Conservation (phyloP, 2,888 invertebrate genomes). For the Pecten maximus region DNA sequence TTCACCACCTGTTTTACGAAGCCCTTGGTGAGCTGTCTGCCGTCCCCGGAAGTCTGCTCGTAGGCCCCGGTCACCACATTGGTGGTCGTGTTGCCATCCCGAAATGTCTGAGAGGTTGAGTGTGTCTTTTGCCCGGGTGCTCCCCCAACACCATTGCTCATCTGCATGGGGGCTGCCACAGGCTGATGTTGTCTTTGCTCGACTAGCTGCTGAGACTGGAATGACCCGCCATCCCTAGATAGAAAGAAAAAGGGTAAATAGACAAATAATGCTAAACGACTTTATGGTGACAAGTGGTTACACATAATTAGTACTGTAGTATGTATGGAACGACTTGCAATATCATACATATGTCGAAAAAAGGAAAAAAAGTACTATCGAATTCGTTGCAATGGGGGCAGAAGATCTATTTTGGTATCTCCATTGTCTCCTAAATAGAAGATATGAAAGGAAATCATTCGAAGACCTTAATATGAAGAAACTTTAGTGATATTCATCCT, state of each 20-base stretch:
- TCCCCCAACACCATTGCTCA: background rate
- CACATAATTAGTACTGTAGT: background rate
- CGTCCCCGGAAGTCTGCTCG: conserved; percentile 17
- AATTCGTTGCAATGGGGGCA: too few species aligned
- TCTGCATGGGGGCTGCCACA: conserved; percentile 42
- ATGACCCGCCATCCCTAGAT: background rate
- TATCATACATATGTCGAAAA: too few species aligned
- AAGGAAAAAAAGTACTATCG: too few species aligned
- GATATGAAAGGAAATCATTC: too few species aligned
- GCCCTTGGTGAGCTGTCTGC: background rate
- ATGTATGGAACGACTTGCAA: too few species aligned
- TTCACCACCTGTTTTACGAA: background rate
- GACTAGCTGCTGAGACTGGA: conserved; percentile 14
- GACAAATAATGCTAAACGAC: background rate
- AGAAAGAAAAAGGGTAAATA: background rate
- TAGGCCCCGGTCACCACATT: background rate
- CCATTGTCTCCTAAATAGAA: too few species aligned
- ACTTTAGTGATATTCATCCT: too few species aligned
- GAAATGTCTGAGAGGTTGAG: conserved; percentile 38
- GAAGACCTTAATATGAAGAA: too few species aligned
- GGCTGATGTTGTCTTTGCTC: conserved; percentile 21
- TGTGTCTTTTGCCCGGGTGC: background rate
- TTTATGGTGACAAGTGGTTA: background rate
- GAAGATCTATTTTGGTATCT: too few species aligned
- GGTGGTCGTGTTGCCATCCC: conserved; percentile 30